Percentiles rank a stretch among this genome's conserved stretches.
These are phyloP conservation scores for Diadophis punctatus DNA, from an alignment of 2,113 vertebrate species.

Conservation along the genomic window DNA sequence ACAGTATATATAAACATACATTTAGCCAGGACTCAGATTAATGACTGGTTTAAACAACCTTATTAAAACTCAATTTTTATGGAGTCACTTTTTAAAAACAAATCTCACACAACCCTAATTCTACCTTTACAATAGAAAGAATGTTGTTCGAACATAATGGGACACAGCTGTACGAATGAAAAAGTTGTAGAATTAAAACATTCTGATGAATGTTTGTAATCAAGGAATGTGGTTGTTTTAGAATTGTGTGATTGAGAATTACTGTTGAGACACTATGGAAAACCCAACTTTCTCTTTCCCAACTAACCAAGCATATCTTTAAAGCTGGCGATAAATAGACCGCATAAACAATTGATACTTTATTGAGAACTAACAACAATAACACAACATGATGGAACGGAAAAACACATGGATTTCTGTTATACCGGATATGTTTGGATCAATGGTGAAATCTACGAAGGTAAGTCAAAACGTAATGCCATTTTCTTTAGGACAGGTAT, in stretches of 20 bases:
- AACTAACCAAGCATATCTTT: neutral
- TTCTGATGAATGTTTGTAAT: neutral
- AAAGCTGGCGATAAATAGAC: neutral
- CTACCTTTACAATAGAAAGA: slow-evolving; percentile 15
- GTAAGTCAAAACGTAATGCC: too few species aligned
- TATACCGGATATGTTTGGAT: neutral
- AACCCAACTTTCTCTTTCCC: neutral
- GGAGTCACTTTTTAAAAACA: neutral
- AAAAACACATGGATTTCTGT: neutral
- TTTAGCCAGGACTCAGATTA: slow-evolving; percentile 51
- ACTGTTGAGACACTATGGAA: neutral
- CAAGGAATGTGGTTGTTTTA: neutral
- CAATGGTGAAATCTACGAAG: too few species aligned
- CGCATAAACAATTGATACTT: neutral
- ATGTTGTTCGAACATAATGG: neutral
- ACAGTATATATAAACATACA: neutral
- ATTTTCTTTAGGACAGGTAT: too few species aligned
- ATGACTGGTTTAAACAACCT: slow-evolving; percentile 50
- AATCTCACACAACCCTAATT: slow-evolving; percentile 28
- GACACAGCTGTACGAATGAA: neutral
- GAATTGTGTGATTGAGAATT: neutral
- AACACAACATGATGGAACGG: neutral
- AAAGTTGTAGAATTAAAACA: neutral
- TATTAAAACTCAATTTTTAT: slow-evolving; percentile 2
- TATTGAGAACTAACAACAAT: neutral